Base-by-base conservation (phyloP, 2,113 vertebrate genomes). In the Sturnus vulgaris region DNA sequence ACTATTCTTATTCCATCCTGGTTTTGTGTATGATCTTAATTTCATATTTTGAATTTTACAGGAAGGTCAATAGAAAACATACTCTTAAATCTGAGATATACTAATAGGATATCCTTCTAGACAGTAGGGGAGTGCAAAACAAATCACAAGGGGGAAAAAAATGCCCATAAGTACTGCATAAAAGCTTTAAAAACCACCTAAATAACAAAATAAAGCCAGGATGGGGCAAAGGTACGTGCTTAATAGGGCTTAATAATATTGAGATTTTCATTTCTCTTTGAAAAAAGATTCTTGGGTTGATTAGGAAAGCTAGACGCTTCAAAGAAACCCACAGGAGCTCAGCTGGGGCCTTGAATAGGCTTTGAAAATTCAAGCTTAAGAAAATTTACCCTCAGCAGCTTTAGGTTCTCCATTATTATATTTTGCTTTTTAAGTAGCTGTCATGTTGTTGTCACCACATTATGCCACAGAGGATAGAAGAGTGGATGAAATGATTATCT, bases 231-330 rank as follows among this genome's bases (percentile, higher is more conserved):
- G 16, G 3, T 79, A 49, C 46, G 17, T 6, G 4, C 37, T 55
- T 81, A 83, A 53, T 49, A 56, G 20, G 6, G 15, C 46, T 89
- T 93, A 82, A 86, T 73, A 86, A 47, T 81, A 77, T 9, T 60
- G n/a, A 89, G 47, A 33, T 80, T 91, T 92, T 78, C 2, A 21
- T 66, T 80, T 69, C 6, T 63, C 20, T 92, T 90, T 80, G 25
- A 33, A 63, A 88, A 88, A 88, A 83, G 42, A 76, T 31, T 42
- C 39, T 59, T 88, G 35, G 15, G 44, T 90, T 94, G 85, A 83
- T 89, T 91, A 86, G 21, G 44, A 82, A 85, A 91, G 22, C 55
- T 80, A 30, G 84, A 91, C 57, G 88, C 82, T 94, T 93, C 94
- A 96, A 91, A 95, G 73, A 22, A 83, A 56, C 72, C 72, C 60